These are phyloP conservation scores for Heliangelus exortis DNA, from an alignment of 2,797 vertebrate species.

Conservation along the genomic window DNA sequence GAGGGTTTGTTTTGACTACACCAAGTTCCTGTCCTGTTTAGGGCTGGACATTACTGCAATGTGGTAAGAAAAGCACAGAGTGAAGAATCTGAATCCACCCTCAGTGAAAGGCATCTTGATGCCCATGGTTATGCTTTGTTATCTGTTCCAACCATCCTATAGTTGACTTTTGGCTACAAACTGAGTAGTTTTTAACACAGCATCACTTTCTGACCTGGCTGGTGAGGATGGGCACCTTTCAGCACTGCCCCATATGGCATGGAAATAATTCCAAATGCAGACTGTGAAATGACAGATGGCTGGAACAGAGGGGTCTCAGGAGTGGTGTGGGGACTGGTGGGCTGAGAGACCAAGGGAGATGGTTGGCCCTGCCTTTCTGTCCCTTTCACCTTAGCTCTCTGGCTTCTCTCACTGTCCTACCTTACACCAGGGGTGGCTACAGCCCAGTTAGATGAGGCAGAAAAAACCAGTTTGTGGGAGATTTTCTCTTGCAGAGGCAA, in stretches of 20 bases:
- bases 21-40: background rate
- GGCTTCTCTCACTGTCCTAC: background rate
- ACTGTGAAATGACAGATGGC: background rate
- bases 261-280: background rate
- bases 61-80: background rate
- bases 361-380: background rate
- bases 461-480: background rate
- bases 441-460: background rate
- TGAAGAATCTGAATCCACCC: background rate
- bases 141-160: background rate
- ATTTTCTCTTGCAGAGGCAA: background rate
- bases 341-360: background rate
- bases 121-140: background rate
- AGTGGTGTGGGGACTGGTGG: background rate
- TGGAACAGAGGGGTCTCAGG: background rate
- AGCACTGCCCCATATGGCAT: background rate
- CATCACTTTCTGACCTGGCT: background rate
- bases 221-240: background rate
- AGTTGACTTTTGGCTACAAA: background rate
- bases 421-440: background rate
- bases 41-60: background rate
- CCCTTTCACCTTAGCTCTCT: background rate
- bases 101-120: background rate
- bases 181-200: background rate
- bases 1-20: background rate